Conservation (phyloP, 92 coral and sea anemone genomes). For the Montipora capitata region DNA sequence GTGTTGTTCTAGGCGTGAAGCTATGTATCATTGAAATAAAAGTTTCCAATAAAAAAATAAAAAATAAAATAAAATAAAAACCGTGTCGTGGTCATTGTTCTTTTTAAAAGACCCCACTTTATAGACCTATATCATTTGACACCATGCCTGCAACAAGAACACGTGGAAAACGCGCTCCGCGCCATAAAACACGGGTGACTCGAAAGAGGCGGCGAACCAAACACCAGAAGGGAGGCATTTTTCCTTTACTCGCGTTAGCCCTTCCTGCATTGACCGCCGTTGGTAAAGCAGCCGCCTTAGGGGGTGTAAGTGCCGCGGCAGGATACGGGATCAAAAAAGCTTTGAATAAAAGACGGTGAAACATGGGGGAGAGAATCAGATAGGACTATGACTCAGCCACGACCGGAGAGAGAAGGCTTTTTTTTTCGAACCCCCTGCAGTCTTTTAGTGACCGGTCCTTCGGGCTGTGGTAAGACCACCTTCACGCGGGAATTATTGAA, state of each 20-base stretch:
- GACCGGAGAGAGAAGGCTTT: too few relatives aligned
- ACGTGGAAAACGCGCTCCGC: not conserved
- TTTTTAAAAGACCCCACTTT: too few relatives aligned
- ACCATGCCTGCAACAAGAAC: not conserved
- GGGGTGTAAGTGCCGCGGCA: not conserved
- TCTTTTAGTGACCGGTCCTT: not conserved
- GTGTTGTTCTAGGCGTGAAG: too few relatives aligned
- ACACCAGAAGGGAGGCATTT: not conserved
- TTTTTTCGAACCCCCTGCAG: not conserved
- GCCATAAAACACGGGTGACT: not conserved
- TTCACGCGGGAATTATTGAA: not conserved
- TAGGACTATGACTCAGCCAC: not conserved
- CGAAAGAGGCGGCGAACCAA: not conserved
- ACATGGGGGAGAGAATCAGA: not conserved
- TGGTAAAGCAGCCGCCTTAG: not conserved
- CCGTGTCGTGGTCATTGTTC: too few relatives aligned
- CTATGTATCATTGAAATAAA: too few relatives aligned
- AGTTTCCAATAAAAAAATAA: too few relatives aligned
- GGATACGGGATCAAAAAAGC: not conserved
- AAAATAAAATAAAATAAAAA: too few relatives aligned
- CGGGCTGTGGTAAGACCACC: conserved; percentile 14
- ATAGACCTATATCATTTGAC: too few relatives aligned
- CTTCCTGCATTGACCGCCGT: not conserved
- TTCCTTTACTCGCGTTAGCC: not conserved
- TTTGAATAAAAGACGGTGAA: not conserved